Evolutionary conservation across 1,140 invertebrate genomes (phyloP).

Genomic region (Cylas formicarius): DNA sequence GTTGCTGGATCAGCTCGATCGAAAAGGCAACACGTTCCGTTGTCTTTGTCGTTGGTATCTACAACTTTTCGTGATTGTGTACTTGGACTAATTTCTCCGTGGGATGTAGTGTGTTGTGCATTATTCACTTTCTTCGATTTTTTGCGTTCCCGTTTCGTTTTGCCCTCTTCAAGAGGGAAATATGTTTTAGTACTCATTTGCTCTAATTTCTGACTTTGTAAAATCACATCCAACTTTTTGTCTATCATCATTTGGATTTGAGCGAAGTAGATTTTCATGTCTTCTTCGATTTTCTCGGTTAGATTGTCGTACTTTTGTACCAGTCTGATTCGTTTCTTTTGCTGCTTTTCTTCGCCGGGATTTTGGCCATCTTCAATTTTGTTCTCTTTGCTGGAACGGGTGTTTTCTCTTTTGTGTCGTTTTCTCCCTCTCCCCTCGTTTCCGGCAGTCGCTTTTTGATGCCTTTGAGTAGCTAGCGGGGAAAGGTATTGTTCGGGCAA

Average conservation of each 20-base stretch:
- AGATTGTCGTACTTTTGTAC: background rate
- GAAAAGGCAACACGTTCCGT: too few relatives aligned
- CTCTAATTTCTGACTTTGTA: constrained; percentile 11
- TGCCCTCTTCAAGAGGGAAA: background rate
- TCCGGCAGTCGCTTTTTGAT: too few relatives aligned
- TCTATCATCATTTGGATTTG: constrained; percentile 22
- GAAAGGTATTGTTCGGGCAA: too few relatives aligned
- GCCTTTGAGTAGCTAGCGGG: too few relatives aligned
- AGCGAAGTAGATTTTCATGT: constrained; percentile 20
- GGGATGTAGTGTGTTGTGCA: too few relatives aligned
- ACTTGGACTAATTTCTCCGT: too few relatives aligned
- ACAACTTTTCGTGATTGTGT: too few relatives aligned
- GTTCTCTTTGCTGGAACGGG: background rate
- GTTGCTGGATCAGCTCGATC: too few relatives aligned
- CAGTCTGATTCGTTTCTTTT: background rate
- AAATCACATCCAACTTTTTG: constrained; percentile 16
- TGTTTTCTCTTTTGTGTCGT: background rate
- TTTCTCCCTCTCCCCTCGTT: background rate
- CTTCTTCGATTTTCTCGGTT: constrained; percentile 12
- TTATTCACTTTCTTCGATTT: background rate
- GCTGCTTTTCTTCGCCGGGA: background rate
- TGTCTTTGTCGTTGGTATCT: too few relatives aligned
- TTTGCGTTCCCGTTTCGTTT: background rate
- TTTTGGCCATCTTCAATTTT: background rate
- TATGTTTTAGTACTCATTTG: too few relatives aligned